These are phyloP conservation scores for Athalia cordata DNA, from an alignment of 2,888 invertebrate species.

Conservation along the genomic window DNA sequence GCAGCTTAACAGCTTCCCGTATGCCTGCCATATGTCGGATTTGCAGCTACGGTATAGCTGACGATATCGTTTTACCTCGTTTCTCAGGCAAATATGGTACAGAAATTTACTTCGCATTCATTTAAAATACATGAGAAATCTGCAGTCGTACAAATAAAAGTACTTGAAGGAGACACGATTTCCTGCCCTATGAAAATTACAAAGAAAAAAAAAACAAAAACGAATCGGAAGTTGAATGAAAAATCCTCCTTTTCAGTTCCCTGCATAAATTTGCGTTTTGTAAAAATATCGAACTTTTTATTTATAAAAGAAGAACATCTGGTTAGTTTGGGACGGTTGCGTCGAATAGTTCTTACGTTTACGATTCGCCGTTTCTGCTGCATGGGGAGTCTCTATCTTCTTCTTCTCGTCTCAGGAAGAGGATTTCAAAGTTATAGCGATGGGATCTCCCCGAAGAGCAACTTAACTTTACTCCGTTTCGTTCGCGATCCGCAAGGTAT, in stretches of 20 bases:
- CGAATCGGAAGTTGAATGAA: no score
- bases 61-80: slow-evolving; percentile 38
- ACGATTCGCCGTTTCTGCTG: background rate
- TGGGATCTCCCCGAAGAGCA: slow-evolving; percentile 35
- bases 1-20: slow-evolving; percentile 17
- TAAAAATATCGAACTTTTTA: no score
- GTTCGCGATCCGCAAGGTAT: slow-evolving; percentile 33
- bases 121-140: background rate
- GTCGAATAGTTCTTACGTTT: background rate
- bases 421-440: slow-evolving; percentile 38
- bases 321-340: no score
- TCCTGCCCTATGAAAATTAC: background rate
- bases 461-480: slow-evolving; percentile 36
- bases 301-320: no score
- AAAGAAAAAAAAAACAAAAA: background rate
- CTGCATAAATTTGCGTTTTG: no score
- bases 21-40: slow-evolving; percentile 37
- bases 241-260: no score
- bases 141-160: no score
- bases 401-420: slow-evolving; percentile 13
- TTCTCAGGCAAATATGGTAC: background rate
- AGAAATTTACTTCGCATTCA: background rate
- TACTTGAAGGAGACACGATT: background rate
- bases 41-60: background rate
- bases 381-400: background rate